Base-by-base conservation (phyloP, 2,113 vertebrate genomes). In the Geococcyx californianus region DNA sequence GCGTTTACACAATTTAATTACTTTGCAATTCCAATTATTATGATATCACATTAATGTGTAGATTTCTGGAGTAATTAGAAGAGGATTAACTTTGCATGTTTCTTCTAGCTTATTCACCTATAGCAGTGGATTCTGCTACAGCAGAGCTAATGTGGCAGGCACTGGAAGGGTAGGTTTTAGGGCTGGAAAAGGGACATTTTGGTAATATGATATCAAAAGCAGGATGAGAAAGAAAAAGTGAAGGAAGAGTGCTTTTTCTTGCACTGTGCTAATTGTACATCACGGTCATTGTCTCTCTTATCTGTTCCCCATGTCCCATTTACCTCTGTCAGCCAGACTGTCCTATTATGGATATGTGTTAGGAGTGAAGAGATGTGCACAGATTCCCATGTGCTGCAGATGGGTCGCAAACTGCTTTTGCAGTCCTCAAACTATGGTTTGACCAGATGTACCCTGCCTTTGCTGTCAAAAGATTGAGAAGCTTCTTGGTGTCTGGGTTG, bases 21-120 rank as follows among this genome's bases (percentile, higher is more conserved):
- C 62, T 82, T 75, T 79, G 54, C 70, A 81, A 0, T 87, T n/a
- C 60, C 81, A 79, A 87, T 93, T 84, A 67, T 70, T 59, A 45
- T 34, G 56, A 31, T 52, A 58, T 2, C 1, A 0, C 26, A 45
- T 87, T 92, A 82, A 49, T n/a, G 18, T 89, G 66, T 36, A 69
- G 66, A 68, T 58, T 89, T 87, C 49, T 89, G 78, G 56, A 64
- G 69, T 82, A 95, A 87, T 87, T 93, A 82, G 66, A 52, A 89
- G 58, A 70, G 44, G 64, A 62, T 84, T 88, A 87, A 76, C 17
- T 59, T 64, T 72, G 66, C 45, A 76, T 36, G 4, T 79, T 90
- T 87, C 51, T 85, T 93, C 28, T 66, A 20, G 18, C 42, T 63
- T 95, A 89, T 90, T 90, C 81, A 94, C 21, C 40, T 64, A 64